Evolutionary conservation across 2,888 invertebrate genomes (phyloP).

Genomic region (Cybosia mesomella): DNA sequence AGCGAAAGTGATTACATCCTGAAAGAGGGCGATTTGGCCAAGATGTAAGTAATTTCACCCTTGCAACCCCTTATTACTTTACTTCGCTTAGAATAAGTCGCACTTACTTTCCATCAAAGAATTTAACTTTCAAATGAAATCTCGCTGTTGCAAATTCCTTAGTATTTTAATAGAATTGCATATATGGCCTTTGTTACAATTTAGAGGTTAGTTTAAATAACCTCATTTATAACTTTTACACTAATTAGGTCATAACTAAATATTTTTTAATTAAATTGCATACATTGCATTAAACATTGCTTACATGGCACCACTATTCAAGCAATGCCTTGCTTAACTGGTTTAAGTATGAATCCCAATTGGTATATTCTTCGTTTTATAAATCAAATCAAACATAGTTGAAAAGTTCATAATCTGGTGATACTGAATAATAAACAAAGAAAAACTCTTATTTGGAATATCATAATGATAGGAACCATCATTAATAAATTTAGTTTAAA

Average conservation of each 20-base stretch:
- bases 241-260: neutral
- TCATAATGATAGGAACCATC: neutral
- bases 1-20: constrained; percentile 95
- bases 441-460: neutral
- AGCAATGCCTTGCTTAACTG: neutral
- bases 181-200: neutral
- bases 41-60: constrained; percentile 93
- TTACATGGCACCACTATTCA: neutral
- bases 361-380: neutral
- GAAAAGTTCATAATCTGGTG: neutral
- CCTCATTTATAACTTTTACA: constrained; percentile 5
- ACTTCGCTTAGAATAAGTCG: neutral
- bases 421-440: neutral
- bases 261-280: neutral
- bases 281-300: neutral
- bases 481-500: no score
- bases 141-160: neutral
- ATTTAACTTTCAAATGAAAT: neutral
- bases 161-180: neutral
- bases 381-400: neutral
- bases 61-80: neutral
- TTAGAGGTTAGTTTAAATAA: constrained; percentile 15
- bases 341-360: neutral
- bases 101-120: neutral
- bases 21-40: constrained; percentile 97